Evolutionary conservation across 2,113 vertebrate species (phyloP).

Genomic region (Thalassarche chlororhynchos): DNA sequence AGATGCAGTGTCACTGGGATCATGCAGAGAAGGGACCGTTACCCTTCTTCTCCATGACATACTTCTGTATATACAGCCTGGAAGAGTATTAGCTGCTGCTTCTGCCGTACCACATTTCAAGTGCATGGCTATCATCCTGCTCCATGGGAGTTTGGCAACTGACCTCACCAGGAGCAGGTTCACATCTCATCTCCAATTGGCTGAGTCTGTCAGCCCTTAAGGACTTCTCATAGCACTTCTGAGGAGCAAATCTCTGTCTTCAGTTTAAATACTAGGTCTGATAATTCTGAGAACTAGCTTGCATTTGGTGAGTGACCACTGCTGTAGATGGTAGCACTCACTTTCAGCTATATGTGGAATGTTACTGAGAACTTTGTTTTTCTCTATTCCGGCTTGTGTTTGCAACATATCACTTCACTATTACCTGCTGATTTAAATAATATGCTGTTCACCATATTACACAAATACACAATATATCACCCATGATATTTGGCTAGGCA

Average conservation of each 20-base stretch:
- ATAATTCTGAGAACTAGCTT: background rate
- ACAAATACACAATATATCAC: background rate
- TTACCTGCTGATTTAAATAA: background rate
- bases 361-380: background rate
- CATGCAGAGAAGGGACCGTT: background rate
- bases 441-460: background rate
- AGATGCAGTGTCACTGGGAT: background rate
- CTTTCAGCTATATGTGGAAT: background rate
- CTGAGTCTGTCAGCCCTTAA: background rate
- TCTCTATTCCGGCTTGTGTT: background rate
- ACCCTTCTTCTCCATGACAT: conserved; percentile 16
- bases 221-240: background rate
- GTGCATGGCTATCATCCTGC: background rate
- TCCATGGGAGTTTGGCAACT: background rate
- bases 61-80: background rate
- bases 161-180: background rate
- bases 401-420: background rate
- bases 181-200: background rate
- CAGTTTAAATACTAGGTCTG: background rate
- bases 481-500: background rate
- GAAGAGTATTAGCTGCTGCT: conserved; percentile 14
- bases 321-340: background rate
- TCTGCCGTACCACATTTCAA: conserved; percentile 20
- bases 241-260: background rate
- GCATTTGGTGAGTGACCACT: background rate